A percentile compares a stretch with the other conserved stretches of the same genome.
Conservation (phyloP, 1,140 invertebrate genomes). For the Drosophila lacertosa region DNA sequence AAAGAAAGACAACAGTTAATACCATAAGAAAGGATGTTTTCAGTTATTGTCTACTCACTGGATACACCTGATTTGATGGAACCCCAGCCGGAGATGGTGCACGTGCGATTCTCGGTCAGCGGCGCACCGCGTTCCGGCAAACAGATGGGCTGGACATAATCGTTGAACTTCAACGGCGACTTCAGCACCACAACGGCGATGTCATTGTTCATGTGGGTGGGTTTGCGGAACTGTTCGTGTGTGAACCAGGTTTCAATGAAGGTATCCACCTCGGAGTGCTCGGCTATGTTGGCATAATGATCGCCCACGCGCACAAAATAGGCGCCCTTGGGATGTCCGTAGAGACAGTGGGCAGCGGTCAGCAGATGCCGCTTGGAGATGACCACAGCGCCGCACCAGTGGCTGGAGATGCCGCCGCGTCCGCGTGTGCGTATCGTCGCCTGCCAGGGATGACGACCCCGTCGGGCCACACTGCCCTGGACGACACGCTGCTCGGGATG, state of each 20-base stretch:
- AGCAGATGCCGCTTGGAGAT: conserved; percentile 89
- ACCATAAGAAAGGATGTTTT: background rate
- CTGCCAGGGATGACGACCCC: conserved; percentile 92
- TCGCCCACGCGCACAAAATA: conserved; percentile 90
- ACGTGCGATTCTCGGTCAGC: conserved; percentile 87
- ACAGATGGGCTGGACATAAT: conserved; percentile 90
- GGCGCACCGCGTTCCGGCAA: conserved; percentile 86
- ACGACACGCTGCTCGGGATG: conserved; percentile 86
- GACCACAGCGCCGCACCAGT: conserved; percentile 92
- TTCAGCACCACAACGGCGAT: conserved; percentile 90
- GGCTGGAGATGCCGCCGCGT: conserved; percentile 85
- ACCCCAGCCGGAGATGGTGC: conserved; percentile 92
- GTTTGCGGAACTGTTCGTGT: conserved; percentile 88
- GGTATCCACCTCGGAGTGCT: conserved; percentile 88
- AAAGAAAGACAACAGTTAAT: background rate
- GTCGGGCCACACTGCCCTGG: conserved; percentile 85
- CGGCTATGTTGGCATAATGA: conserved; percentile 88
- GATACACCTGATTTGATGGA: conserved; percentile 87
- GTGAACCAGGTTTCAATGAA: conserved; percentile 89
- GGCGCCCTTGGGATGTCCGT: conserved; percentile 87
- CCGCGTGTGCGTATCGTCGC: conserved; percentile 88
- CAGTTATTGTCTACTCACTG: conserved; percentile 82
- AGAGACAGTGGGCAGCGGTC: conserved; percentile 92
- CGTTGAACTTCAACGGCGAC: conserved; percentile 87
- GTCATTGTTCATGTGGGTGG: conserved; percentile 89